phyloP scores from a whole-genome alignment of 1,140 invertebrate genomes.

The Drosophila gunungcola region DNA sequence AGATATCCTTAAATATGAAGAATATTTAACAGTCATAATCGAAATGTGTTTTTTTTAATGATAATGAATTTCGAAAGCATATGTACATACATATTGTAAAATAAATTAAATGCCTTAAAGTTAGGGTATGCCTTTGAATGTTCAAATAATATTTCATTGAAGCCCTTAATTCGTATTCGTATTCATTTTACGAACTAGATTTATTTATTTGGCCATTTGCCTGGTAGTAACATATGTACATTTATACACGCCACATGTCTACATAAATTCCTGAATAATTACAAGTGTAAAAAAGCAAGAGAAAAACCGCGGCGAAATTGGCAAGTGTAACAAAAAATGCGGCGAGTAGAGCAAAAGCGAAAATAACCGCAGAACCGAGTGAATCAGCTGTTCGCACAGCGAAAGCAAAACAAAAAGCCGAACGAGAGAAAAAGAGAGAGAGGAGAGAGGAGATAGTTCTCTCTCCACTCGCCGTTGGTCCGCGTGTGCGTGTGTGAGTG shows the following conservation, averaged over 20 bases:
- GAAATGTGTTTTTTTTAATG: too few species aligned
- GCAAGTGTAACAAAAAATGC: constrained; percentile 33
- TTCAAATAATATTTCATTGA: neutral
- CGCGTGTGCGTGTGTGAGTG: constrained; percentile 6
- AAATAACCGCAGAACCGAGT: constrained; percentile 39
- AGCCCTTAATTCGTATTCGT: constrained; percentile 10
- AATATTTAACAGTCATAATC: too few species aligned
- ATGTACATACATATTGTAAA: too few species aligned
- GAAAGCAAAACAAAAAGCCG: constrained; percentile 52
- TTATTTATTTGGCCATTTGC: constrained; percentile 27
- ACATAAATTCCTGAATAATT: constrained; percentile 37
- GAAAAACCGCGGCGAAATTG: constrained; percentile 24
- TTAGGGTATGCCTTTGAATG: neutral
- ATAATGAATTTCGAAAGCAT: too few species aligned
- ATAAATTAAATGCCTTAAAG: neutral
- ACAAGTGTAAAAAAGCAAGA: constrained; percentile 22
- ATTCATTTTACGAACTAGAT: constrained; percentile 6
- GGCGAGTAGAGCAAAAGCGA: constrained; percentile 35
- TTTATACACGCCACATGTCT: constrained; percentile 1
- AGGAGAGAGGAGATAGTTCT: constrained; percentile 7
- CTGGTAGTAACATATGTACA: constrained; percentile 30
- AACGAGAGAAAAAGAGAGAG: neutral
- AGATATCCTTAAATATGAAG: too few species aligned
- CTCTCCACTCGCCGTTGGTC: constrained; percentile 15
- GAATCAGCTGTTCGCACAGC: constrained; percentile 56